phyloP scores from a whole-genome alignment of 2,797 vertebrate genomes.

The Dicrostonyx torquatus region DNA sequence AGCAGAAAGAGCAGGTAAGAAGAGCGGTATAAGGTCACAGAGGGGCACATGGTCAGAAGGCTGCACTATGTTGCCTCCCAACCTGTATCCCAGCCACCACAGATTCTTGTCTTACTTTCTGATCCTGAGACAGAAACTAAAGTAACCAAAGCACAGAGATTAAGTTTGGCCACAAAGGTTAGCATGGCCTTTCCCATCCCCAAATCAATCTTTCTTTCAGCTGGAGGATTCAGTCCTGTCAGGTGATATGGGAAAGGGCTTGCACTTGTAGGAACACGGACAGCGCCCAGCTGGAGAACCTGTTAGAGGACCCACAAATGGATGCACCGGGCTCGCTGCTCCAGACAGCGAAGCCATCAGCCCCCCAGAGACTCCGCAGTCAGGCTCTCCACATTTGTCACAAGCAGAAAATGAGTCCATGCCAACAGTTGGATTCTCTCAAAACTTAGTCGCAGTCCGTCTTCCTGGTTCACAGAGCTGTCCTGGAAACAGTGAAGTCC shows the following conservation, averaged over 20 bases:
- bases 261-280: neutral
- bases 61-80: neutral
- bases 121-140: neutral
- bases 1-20: too few relatives aligned
- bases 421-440: neutral
- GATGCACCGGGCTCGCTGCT: neutral
- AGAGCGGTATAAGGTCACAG: fast-evolving
- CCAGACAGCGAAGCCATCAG: neutral
- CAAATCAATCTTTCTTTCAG: neutral
- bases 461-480: neutral
- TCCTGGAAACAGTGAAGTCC: too few relatives aligned
- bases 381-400: too few relatives aligned
- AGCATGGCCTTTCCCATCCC: too few relatives aligned
- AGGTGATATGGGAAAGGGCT: neutral
- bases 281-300: neutral
- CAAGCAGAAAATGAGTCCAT: neutral
- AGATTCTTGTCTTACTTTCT: neutral
- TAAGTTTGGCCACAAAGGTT: neutral
- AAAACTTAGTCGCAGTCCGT: too few relatives aligned
- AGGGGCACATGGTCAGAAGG: too few relatives aligned
- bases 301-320: neutral
- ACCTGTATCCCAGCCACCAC: neutral
- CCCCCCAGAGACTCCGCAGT: neutral
- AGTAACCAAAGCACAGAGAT: neutral
- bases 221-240: neutral